Percentiles rank a stretch among this genome's conserved stretches.
phyloP scores from a whole-genome alignment of 2,888 invertebrate species.

The Congeria kusceri region DNA sequence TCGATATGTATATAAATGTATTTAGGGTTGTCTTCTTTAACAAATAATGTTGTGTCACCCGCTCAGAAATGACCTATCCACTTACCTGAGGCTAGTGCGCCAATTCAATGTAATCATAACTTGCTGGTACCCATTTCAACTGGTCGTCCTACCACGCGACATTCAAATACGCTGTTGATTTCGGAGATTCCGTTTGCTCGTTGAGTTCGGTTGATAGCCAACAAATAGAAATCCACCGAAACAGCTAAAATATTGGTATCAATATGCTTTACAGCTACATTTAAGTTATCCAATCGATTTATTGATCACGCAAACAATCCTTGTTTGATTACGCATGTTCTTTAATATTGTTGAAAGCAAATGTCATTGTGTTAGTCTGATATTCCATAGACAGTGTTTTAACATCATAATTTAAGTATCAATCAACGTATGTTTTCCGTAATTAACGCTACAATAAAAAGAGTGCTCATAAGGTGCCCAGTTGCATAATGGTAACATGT shows the following conservation, averaged over 20 bases:
- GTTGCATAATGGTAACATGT: too few relatives aligned
- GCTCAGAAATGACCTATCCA: too few relatives aligned
- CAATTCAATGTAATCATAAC: conserved; percentile 29
- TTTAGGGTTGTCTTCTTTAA: too few relatives aligned
- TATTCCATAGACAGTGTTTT: too few relatives aligned
- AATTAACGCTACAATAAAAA: too few relatives aligned
- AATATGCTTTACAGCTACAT: neutral
- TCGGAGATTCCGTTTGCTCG: conserved; percentile 44
- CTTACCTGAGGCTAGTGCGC: conserved; percentile 16
- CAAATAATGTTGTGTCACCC: too few relatives aligned
- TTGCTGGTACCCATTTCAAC: conserved; percentile 34
- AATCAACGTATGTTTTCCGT: too few relatives aligned
- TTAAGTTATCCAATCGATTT: neutral
- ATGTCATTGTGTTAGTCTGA: too few relatives aligned
- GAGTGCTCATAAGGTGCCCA: too few relatives aligned
- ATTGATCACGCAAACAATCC: neutral
- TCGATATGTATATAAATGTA: too few relatives aligned
- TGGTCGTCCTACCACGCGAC: conserved; percentile 46
- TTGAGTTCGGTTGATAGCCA: conserved; percentile 40
- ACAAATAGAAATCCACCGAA: conserved; percentile 35
- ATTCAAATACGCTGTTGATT: conserved; percentile 43
- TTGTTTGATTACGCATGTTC: neutral
- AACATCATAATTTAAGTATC: too few relatives aligned
- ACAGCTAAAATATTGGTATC: conserved; percentile 33
- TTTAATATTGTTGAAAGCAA: too few relatives aligned